Percentiles rank a stretch among this genome's conserved stretches.
These are phyloP conservation scores for Rhagoletis zephyria DNA, from an alignment of 1,140 invertebrate species.

Conservation along the genomic window DNA sequence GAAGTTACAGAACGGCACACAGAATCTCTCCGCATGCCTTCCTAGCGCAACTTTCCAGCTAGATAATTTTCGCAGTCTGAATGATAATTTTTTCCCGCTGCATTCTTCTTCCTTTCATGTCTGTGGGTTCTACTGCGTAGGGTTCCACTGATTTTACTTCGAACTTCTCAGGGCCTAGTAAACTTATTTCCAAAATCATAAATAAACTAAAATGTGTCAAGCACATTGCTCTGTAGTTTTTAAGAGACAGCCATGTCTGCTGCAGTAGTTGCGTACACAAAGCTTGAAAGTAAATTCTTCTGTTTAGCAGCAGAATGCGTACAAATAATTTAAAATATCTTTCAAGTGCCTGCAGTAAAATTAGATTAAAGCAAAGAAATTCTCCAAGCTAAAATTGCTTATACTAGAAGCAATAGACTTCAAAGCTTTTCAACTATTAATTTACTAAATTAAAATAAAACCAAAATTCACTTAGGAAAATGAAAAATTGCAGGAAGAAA, in stretches of 20 bases:
- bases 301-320: not conserved
- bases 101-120: no score
- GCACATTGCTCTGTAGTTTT: not conserved
- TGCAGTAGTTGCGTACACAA: not conserved
- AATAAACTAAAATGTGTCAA: not conserved
- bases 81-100: no score
- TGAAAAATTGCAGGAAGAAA: no score
- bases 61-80: no score
- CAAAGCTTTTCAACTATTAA: not conserved
- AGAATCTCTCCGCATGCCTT: no score
- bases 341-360: conserved; percentile 8
- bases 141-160: no score
- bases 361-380: not conserved
- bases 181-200: no score
- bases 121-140: no score
- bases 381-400: not conserved
- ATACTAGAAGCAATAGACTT: not conserved
- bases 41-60: no score
- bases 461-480: not conserved
- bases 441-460: not conserved
- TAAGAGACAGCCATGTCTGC: not conserved
- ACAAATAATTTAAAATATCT: not conserved
- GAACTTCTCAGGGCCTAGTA: no score
- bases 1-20: no score
- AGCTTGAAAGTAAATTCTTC: not conserved